Evolutionary conservation across 2,888 invertebrate genomes (phyloP).

Genomic region (Dichetophora obliterata): DNA sequence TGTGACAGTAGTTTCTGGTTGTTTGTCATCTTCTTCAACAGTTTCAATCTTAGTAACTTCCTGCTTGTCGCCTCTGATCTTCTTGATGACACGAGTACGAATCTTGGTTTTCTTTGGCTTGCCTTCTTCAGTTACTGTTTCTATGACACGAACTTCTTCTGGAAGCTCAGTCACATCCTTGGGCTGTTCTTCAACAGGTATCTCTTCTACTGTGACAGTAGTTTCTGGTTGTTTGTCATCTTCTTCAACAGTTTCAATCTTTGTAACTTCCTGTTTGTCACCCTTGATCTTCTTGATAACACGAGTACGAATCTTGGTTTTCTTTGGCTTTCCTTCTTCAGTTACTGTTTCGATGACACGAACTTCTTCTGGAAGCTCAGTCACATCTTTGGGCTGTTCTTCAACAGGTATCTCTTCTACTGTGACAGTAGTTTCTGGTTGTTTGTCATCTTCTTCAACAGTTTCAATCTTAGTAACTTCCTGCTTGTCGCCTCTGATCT

Average conservation of each 20-base stretch:
- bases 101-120: not conserved
- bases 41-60: slow-evolving; percentile 8
- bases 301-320: slow-evolving; percentile 4
- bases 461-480: slow-evolving; percentile 15
- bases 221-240: slow-evolving; percentile 15
- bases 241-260: slow-evolving; percentile 14
- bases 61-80: not conserved
- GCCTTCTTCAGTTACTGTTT: not conserved
- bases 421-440: slow-evolving; percentile 12
- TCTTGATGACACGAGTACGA: slow-evolving; percentile 2
- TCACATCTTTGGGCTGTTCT: not conserved
- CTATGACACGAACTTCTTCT: not conserved
- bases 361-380: not conserved
- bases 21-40: slow-evolving; percentile 10
- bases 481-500: slow-evolving; percentile 2
- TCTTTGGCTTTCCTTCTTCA: slow-evolving; percentile 12
- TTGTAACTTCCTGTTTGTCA: slow-evolving; percentile 11
- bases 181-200: not conserved
- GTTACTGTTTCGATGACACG: not conserved
- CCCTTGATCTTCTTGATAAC: slow-evolving; percentile 4
- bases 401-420: slow-evolving; percentile 7
- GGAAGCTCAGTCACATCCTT: not conserved
- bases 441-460: slow-evolving; percentile 14
- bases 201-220: slow-evolving; percentile 5
- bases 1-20: slow-evolving; percentile 4